phyloP scores from a whole-genome alignment of 1,140 invertebrate genomes.

The Kradibia gibbosae region DNA sequence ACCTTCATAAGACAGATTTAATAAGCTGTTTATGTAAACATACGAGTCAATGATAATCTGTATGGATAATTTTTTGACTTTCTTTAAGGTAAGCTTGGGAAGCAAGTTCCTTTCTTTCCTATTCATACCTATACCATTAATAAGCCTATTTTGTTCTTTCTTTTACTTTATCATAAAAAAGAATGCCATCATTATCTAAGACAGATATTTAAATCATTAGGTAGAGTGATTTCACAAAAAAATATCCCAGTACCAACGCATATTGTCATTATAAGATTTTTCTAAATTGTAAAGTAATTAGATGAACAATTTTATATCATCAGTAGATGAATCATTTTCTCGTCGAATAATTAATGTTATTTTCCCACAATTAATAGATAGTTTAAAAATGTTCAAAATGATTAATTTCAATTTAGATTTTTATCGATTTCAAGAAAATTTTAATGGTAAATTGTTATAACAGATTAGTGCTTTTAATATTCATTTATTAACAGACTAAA shows the following conservation, averaged over 20 bases:
- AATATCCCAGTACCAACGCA: neutral
- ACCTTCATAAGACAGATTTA: neutral
- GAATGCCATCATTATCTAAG: constrained; percentile 39
- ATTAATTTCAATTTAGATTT: constrained; percentile 21
- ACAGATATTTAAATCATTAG: constrained; percentile 41
- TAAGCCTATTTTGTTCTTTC: constrained; percentile 36
- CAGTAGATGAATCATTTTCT: constrained; percentile 9
- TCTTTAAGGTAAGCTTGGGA: constrained; percentile 39
- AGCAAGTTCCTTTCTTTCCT: constrained; percentile 14
- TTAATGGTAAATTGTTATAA: neutral
- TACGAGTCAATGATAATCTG: too few species aligned
- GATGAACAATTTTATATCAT: constrained; percentile 24
- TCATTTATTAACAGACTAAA: neutral
- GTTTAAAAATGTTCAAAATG: constrained; percentile 19
- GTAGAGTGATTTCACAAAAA: constrained; percentile 43
- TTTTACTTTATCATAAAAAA: constrained; percentile 28
- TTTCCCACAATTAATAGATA: constrained; percentile 29
- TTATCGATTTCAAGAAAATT: neutral
- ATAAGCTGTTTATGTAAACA: constrained; percentile 23
- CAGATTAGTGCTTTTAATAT: neutral
- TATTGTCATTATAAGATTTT: constrained; percentile 35
- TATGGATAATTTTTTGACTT: too few species aligned
- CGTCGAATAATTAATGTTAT: neutral
- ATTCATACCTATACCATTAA: neutral
- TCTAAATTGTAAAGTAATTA: constrained; percentile 44